These are phyloP conservation scores for Hippasteria phrygiana DNA, from an alignment of 53 echinoderm and acorn worm species.

Conservation along the genomic window DNA sequence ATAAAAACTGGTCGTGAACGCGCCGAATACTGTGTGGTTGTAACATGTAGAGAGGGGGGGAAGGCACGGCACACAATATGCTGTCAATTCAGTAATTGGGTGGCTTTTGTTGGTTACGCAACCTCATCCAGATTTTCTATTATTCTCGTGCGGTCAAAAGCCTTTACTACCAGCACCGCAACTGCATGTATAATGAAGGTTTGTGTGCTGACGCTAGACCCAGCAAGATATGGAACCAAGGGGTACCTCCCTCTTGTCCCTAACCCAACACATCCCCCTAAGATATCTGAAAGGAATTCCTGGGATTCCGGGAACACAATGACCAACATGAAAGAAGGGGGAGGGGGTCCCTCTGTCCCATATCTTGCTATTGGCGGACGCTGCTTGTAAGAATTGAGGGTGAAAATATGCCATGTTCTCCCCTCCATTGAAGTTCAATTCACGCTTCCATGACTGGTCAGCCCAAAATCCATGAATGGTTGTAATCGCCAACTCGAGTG, in stretches of 20 bases:
- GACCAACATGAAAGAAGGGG: too few species aligned
- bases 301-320: too few species aligned
- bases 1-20: background rate
- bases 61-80: background rate
- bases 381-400: background rate
- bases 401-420: background rate
- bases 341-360: too few species aligned
- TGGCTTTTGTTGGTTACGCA: constrained; percentile 46
- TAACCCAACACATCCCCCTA: too few species aligned
- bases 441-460: too few species aligned
- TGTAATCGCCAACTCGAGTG: too few species aligned
- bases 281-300: too few species aligned
- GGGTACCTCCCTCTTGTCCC: too few species aligned
- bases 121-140: background rate
- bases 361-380: too few species aligned
- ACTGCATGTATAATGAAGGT: constrained; percentile 5
- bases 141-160: constrained; percentile 26
- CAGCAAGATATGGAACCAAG: too few species aligned
- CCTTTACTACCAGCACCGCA: background rate
- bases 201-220: background rate
- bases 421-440: constrained; percentile 26
- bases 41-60: background rate
- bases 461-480: too few species aligned
- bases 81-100: constrained; percentile 25
- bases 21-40: background rate